A percentile compares a stretch with the other conserved stretches of the same genome.
These are phyloP conservation scores for Tineola bisselliella DNA, from an alignment of 2,888 invertebrate species.

Conservation along the genomic window DNA sequence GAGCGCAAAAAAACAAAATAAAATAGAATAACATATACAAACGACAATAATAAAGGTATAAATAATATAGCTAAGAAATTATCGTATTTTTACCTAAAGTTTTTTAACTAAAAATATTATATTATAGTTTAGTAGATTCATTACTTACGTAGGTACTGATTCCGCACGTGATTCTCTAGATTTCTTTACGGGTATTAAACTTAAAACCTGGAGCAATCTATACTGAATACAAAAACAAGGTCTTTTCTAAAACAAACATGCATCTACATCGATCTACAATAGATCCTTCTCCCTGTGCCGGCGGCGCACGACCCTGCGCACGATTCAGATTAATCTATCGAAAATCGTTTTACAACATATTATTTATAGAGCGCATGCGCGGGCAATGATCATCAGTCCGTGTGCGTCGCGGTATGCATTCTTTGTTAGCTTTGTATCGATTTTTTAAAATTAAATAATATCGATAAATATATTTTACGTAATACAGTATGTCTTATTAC, in stretches of 20 bases:
- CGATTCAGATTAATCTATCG: conserved; percentile 70
- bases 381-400: conserved; percentile 66
- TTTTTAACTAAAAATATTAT: too few relatives aligned
- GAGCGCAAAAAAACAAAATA: too few relatives aligned
- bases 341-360: conserved; percentile 70
- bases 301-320: conserved; percentile 64
- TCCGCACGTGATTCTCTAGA: too few relatives aligned
- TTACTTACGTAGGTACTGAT: too few relatives aligned
- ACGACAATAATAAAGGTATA: too few relatives aligned
- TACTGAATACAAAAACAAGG: not conserved
- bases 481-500: too few relatives aligned
- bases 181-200: too few relatives aligned
- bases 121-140: too few relatives aligned
- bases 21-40: too few relatives aligned
- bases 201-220: too few relatives aligned
- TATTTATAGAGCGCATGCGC: conserved; percentile 68
- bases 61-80: too few relatives aligned
- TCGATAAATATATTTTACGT: not conserved
- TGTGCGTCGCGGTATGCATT: conserved; percentile 30
- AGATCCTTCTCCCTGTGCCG: conserved; percentile 52
- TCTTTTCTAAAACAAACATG: conserved; percentile 18
- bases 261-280: conserved; percentile 55
- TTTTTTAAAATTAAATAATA: not conserved
- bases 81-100: too few relatives aligned
- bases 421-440: conserved; percentile 2